These are phyloP conservation scores for Ispidina lecontei DNA, from an alignment of 2,797 vertebrate species.

Conservation along the genomic window DNA sequence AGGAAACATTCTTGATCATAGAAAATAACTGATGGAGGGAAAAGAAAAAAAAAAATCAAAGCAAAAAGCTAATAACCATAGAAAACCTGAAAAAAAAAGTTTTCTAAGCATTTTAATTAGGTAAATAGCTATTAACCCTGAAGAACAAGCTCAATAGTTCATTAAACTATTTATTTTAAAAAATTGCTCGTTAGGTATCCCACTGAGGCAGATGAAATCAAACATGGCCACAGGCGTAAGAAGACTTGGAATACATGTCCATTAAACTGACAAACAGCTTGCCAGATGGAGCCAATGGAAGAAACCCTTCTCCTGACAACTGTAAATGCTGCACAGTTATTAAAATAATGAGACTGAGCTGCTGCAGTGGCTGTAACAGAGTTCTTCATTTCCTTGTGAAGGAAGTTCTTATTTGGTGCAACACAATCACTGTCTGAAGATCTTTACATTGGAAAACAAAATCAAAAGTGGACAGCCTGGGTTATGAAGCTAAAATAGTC, in stretches of 20 bases:
- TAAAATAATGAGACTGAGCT: conserved; percentile 43
- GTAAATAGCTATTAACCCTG: conserved; percentile 12
- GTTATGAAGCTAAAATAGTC: not conserved
- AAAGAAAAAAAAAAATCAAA: not conserved
- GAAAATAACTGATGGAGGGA: not conserved
- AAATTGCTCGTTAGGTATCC: not conserved
- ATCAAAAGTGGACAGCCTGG: not conserved
- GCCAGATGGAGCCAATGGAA: conserved; percentile 38
- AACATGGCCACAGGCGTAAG: not conserved
- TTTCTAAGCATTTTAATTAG: conserved; percentile 6
- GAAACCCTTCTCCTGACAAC: conserved; percentile 19
- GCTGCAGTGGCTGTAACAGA: not conserved
- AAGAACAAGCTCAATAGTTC: not conserved
- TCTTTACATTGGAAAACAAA: not conserved
- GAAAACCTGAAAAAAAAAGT: not conserved
- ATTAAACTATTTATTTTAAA: not conserved
- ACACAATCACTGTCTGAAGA: not conserved
- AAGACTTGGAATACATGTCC: not conserved
- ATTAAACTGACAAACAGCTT: conserved; percentile 44
- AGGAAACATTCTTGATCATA: not conserved
- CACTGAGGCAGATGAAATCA: not conserved
- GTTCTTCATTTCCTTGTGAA: not conserved
- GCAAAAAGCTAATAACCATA: not conserved
- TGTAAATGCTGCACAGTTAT: conserved; percentile 18
- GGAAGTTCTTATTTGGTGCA: not conserved